These are phyloP conservation scores for Meles meles DNA, from an alignment of 2,113 vertebrate species.

Conservation along the genomic window DNA sequence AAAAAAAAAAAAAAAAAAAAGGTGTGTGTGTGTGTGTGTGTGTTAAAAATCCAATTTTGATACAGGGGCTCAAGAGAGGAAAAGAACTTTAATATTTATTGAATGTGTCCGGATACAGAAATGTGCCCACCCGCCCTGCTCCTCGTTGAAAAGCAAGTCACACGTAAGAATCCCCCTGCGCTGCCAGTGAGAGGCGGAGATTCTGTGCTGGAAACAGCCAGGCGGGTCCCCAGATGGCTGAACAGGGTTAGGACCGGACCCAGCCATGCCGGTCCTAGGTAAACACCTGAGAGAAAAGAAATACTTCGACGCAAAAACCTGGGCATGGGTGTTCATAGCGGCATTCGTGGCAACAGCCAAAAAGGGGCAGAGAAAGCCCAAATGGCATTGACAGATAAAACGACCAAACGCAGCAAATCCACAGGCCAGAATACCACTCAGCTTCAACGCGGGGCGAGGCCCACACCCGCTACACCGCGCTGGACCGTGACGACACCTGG, in stretches of 20 bases:
- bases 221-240: neutral
- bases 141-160: neutral
- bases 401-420: neutral
- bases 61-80: neutral
- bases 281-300: neutral
- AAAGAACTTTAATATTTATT: neutral
- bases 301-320: neutral
- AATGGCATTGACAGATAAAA: rapidly evolving
- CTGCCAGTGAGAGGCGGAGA: neutral
- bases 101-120: neutral
- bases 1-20: too few species aligned
- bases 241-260: neutral
- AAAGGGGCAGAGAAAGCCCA: neutral
- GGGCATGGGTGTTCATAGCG: neutral
- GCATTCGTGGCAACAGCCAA: neutral
- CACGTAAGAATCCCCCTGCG: neutral
- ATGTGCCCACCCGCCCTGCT: neutral
- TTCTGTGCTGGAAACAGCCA: neutral
- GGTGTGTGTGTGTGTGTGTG: too few species aligned
- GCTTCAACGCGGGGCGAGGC: neutral
- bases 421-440: neutral
- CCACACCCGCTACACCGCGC: rapidly evolving
- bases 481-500: neutral
- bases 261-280: neutral
- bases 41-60: neutral